Percentiles rank a stretch among this genome's conserved stretches.
Evolutionary conservation across 2,888 invertebrate genomes (phyloP).

Genomic region (Rotaria sp.): DNA sequence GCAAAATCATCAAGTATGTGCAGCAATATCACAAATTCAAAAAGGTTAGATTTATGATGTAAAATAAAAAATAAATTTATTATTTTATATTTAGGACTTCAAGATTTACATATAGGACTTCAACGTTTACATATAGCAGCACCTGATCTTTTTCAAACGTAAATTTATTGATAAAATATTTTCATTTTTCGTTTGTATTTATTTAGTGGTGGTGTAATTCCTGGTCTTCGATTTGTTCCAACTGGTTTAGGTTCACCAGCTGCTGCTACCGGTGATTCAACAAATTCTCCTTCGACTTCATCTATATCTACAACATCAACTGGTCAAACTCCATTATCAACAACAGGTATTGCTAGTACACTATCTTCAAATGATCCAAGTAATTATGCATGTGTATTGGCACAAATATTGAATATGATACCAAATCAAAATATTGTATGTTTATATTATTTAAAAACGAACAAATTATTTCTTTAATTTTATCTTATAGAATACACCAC

Average conservation of each 20-base stretch:
- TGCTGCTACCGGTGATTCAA: too few species aligned
- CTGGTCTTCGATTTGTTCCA: not conserved
- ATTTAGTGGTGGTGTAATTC: conserved; percentile 1
- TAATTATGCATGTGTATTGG: conserved; percentile 40
- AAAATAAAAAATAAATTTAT: not conserved
- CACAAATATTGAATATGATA: conserved; percentile 41
- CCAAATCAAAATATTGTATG: conserved; percentile 36
- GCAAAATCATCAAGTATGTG: conserved; percentile 82
- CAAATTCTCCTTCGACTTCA: not conserved
- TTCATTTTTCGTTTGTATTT: not conserved
- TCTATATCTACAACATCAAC: not conserved
- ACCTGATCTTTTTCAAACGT: conserved; percentile 30
- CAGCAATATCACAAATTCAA: conserved; percentile 87
- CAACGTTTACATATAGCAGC: conserved; percentile 77
- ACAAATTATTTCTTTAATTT: not conserved
- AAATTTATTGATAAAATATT: not conserved
- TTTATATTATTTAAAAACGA: not conserved
- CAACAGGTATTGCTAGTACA: not conserved
- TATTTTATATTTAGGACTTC: conserved; percentile 66
- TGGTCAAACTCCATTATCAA: not conserved
- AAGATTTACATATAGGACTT: too few species aligned
- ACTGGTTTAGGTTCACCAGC: conserved; percentile 16
- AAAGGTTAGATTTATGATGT: not conserved
- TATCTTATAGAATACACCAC: conserved; percentile 60
- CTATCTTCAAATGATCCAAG: conserved; percentile 31